Evolutionary conservation across 2,797 vertebrate genomes (phyloP), one percentile per base, ranked within the genome.

Genomic region (Tangara arthus): DNA sequence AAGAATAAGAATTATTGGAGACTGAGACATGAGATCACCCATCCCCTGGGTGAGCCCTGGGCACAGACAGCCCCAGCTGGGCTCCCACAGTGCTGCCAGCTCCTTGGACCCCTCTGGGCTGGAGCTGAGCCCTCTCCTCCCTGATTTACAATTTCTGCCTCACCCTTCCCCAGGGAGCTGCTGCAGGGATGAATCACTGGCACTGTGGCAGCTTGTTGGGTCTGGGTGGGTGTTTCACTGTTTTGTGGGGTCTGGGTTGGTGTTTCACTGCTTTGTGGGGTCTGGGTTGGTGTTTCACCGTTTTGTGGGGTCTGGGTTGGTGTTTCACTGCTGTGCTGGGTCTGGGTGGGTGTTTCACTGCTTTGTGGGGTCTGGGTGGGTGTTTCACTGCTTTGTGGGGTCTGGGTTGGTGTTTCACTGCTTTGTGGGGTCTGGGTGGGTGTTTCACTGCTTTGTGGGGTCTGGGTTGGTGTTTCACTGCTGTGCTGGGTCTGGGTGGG

Each of bases 51-150:
- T 8, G 49, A 27, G 32, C 8, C 13, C 63, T 1, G 13, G 83
- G 72, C 5, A 11, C 17, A 7, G 5, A 7, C 47, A 82, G 77
- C 53, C 39, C 16, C 56, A 6, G 61, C 35, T 1, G 0, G 15
- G 34, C 78, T 57, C 56, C 66, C 39, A 5, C 8, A 1, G 3
- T 5, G 26, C 47, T 4, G 3, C 90, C n/a, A 5, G 46, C 49
- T 34, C 28, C 5, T 46, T 9, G 5, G 7, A 3, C 15, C 60
- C 35, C 60, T 30, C 57, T 2, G 0, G 8, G 41, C 9, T 2
- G 60, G n/a, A 39, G 42, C 70, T 4, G 30, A 1, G 1, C 37
- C 47, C 39, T 47, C 78, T 65, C 55, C 56, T 49, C 68, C 46
- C 49, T 46, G 79, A 80, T 85, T 57, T 52, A 69, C 2, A 2